Evolutionary conservation across 2,888 invertebrate genomes (phyloP), one percentile per base, ranked within the genome.

Genomic region (Scaptomyza parva): DNA sequence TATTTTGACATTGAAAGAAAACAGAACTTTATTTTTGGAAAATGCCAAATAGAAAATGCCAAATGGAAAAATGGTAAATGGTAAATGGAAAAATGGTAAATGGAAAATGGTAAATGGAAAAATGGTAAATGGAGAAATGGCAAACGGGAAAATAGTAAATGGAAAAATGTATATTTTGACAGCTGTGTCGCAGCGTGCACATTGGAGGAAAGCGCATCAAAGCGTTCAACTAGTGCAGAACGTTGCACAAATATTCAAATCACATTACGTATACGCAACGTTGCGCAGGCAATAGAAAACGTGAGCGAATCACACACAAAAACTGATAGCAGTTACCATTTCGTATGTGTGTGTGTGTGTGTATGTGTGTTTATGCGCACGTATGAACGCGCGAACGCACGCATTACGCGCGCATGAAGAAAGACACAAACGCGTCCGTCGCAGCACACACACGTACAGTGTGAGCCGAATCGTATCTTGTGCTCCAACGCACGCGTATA

Each of bases 181-280:
- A 35, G 26, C 39, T 17, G 35, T 50, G 44, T 60, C 51, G 74
- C n/a, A n/a, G n/a, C 51, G 74, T 30, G 43, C 12, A 1, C 30
- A 33, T 1, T 48, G 24, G 5, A 2, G 6, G 18, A 54, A 48
- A 70, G 78, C 66, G 71, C 79, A 76, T 59, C 76, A 70, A 70
- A 76, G 72, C 61, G 76, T 77, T 63, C 58, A 69, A 4, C 48
- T n/a, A n/a, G 33, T 48, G 30, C 33, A 33, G n/a, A n/a, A n/a
- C 33, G 20, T 22, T 82, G 82, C 81, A 81, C 67, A 84, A 75
- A 37, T 70, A 87, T 81, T 87, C 61, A 87, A 86, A 87, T 83
- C 77, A 51, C 73, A 82, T 82, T 87, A 87, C 82, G 82, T 85
- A 82, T 82, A 82, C 82, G 82, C 86, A 85, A 70, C 68, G 73